Conservation (phyloP, 2,797 vertebrate species). For the Propithecus deckenii region DNA sequence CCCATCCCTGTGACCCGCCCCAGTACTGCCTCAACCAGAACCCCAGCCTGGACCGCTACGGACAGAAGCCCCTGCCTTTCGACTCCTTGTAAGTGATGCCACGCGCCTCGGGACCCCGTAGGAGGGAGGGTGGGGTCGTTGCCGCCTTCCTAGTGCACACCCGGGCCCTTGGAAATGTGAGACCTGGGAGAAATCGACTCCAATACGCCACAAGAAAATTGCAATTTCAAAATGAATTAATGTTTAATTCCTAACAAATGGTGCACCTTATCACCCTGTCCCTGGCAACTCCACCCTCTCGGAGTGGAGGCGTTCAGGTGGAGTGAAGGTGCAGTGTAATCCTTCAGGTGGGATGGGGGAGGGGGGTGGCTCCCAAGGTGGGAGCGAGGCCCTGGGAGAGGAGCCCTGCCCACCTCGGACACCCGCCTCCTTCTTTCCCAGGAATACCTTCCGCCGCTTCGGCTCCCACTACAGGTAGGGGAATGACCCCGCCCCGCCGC, state of each 20-base stretch:
- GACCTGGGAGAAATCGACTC: neutral
- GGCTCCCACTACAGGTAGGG: constrained; percentile 77
- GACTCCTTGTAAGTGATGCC: constrained; percentile 75
- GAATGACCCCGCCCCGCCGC: rapidly evolving
- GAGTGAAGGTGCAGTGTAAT: neutral
- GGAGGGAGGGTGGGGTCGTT: neutral
- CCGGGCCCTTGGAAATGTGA: neutral
- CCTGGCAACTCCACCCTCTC: neutral
- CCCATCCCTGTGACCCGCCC: neutral
- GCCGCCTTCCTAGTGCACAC: neutral
- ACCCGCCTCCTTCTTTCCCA: constrained; percentile 8
- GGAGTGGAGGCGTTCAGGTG: neutral
- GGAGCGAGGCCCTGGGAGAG: neutral
- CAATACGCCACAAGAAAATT: neutral
- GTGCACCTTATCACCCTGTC: neutral
- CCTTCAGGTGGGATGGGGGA: neutral
- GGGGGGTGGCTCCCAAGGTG: neutral
- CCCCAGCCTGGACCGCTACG: constrained; percentile 74
- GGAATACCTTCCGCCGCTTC: constrained; percentile 77
- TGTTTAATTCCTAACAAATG: neutral
- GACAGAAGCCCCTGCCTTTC: constrained; percentile 79
- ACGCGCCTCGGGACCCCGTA: neutral
- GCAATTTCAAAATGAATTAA: neutral
- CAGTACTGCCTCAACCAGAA: constrained; percentile 81
- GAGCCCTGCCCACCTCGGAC: too few species aligned